A percentile compares a stretch with the other conserved stretches of the same genome.
These are phyloP conservation scores for Rhynchotus rufescens DNA, from an alignment of 2,797 vertebrate genomes.

Conservation along the genomic window DNA sequence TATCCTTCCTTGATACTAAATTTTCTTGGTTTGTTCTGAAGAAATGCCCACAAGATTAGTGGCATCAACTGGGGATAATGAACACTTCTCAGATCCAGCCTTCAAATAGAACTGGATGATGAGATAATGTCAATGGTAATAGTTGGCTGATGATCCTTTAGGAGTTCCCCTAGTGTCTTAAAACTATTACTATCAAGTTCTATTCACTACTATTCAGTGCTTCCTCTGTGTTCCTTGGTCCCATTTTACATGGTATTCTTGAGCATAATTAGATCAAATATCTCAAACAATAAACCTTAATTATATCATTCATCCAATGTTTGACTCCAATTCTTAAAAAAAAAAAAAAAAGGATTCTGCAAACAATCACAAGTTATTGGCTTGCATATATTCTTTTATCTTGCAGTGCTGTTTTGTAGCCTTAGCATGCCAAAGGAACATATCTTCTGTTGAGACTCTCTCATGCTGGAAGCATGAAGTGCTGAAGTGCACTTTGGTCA, in stretches of 20 bases:
- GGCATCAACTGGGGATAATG: accelerated
- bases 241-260: neutral
- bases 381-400: neutral
- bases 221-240: neutral
- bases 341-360: neutral
- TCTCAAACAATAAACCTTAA: neutral
- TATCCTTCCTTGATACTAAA: neutral
- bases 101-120: neutral
- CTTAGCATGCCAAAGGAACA: neutral
- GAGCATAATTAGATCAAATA: neutral
- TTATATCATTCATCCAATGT: neutral
- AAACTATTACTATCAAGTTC: neutral
- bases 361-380: neutral
- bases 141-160: neutral
- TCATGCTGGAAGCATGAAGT: neutral
- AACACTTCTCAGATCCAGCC: neutral
- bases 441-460: neutral
- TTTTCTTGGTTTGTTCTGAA: neutral
- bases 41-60: accelerated
- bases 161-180: neutral
- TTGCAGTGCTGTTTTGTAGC: neutral
- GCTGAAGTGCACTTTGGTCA: neutral
- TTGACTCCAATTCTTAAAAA: neutral
- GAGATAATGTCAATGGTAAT: accelerated
- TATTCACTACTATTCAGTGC: neutral